Evolutionary conservation across 1,140 invertebrate genomes (phyloP).

Genomic region (Helicoverpa armigera): DNA sequence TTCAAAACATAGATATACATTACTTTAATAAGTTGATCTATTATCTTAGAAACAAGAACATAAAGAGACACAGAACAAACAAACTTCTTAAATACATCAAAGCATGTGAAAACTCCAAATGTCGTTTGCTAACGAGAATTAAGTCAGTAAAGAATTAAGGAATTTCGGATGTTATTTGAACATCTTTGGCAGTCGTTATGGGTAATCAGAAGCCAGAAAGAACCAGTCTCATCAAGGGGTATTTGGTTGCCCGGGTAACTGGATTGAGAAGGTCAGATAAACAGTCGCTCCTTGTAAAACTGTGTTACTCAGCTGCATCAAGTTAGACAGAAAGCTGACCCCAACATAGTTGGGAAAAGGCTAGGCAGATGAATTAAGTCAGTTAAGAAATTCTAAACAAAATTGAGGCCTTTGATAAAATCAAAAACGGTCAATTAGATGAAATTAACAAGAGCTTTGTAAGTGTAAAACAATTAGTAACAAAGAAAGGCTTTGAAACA

Average conservation of each 20-base stretch:
- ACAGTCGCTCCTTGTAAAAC: too few relatives aligned
- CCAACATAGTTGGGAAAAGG: too few relatives aligned
- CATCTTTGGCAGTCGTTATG: too few relatives aligned
- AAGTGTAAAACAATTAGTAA: background rate
- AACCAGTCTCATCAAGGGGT: too few relatives aligned
- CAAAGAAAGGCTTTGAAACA: conserved; percentile 9
- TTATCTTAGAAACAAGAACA: conserved; percentile 9
- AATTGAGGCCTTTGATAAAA: conserved; percentile 3
- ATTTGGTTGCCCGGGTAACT: too few relatives aligned
- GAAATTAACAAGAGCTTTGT: conserved; percentile 22
- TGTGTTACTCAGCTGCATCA: too few relatives aligned
- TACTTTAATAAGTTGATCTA: conserved; percentile 14
- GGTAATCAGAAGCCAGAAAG: too few relatives aligned
- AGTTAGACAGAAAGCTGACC: too few relatives aligned
- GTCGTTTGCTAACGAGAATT: conserved; percentile 12
- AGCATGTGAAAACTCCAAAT: conserved; percentile 4
- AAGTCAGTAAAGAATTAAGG: too few relatives aligned
- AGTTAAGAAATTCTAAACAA: background rate
- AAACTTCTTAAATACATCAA: conserved; percentile 22
- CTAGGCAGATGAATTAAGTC: background rate
- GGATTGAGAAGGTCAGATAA: too few relatives aligned
- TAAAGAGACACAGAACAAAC: conserved; percentile 1
- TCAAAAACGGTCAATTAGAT: conserved; percentile 28
- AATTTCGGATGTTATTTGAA: too few relatives aligned
- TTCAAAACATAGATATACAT: background rate